These are phyloP conservation scores for Meda fulgida DNA, from an alignment of 2,797 vertebrate genomes.

Conservation along the genomic window DNA sequence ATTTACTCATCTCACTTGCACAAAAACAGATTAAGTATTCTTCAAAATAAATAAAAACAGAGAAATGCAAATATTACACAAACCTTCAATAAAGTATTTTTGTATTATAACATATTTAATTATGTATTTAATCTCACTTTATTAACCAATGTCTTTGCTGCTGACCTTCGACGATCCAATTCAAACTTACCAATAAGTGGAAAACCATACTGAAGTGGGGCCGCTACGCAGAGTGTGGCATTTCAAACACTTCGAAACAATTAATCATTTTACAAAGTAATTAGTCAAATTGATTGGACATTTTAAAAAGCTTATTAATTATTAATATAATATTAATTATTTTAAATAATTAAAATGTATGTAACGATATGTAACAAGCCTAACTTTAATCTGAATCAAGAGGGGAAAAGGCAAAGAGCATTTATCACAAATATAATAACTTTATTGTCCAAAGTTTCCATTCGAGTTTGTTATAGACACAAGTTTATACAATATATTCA, in stretches of 20 bases:
- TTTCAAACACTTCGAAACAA: neutral
- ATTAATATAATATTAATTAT: no score
- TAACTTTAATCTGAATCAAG: neutral
- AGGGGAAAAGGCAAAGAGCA: neutral
- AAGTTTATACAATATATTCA: conserved; percentile 32
- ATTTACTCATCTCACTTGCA: no score
- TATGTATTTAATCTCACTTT: neutral
- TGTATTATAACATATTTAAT: no score
- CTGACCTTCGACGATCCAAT: neutral
- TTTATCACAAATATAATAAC: conserved; percentile 40
- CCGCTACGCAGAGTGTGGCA: neutral
- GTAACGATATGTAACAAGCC: neutral
- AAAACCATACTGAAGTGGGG: neutral
- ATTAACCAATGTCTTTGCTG: neutral
- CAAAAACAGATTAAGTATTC: no score
- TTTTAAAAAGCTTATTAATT: no score
- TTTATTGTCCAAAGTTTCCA: conserved; percentile 45
- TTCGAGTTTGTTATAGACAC: conserved; percentile 35
- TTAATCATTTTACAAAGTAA: no score
- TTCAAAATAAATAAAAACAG: no score
- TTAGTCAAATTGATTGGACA: no score
- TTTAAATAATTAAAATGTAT: no score
- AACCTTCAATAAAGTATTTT: no score
- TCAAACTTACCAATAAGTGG: neutral
- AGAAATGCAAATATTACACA: no score